Conservation (phyloP, 23 tunicate genomes). For the Phallusia fumigata region DNA sequence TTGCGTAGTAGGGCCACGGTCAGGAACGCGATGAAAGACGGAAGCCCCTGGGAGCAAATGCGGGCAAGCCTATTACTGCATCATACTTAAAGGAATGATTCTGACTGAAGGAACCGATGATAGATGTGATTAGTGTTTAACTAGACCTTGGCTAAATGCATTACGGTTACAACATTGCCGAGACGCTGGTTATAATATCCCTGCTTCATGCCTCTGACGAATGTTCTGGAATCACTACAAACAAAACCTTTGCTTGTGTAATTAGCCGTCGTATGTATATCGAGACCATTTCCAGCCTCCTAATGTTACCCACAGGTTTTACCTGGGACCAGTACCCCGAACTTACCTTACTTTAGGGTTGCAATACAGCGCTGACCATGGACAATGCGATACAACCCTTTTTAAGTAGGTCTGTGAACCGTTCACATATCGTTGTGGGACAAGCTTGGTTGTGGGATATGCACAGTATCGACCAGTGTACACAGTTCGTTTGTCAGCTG, state of each 20-base stretch:
- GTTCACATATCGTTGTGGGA: constrained; percentile 57
- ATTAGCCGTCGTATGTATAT: too few relatives aligned
- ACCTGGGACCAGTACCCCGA: too few relatives aligned
- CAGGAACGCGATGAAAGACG: neutral
- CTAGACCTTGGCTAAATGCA: neutral
- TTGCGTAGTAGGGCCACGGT: neutral
- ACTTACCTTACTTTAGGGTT: constrained; percentile 75
- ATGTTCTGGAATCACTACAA: too few relatives aligned
- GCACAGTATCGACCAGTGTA: constrained; percentile 85
- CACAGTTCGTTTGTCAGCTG: constrained; percentile 27
- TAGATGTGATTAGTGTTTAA: neutral
- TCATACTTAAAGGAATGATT: neutral
- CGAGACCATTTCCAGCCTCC: too few relatives aligned
- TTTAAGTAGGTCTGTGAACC: constrained; percentile 86
- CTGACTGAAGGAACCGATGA: neutral
- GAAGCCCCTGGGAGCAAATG: neutral
- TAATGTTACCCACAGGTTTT: too few relatives aligned
- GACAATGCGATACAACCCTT: constrained; percentile 66
- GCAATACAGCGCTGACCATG: constrained; percentile 80
- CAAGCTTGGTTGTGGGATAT: constrained; percentile 40
- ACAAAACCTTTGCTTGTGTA: too few relatives aligned
- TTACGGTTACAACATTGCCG: neutral
- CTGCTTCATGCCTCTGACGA: too few relatives aligned
- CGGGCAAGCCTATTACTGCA: neutral
- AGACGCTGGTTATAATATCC: too few relatives aligned